These are phyloP conservation scores for Notothenia coriiceps DNA, from an alignment of 2,113 vertebrate species.

Conservation along the genomic window DNA sequence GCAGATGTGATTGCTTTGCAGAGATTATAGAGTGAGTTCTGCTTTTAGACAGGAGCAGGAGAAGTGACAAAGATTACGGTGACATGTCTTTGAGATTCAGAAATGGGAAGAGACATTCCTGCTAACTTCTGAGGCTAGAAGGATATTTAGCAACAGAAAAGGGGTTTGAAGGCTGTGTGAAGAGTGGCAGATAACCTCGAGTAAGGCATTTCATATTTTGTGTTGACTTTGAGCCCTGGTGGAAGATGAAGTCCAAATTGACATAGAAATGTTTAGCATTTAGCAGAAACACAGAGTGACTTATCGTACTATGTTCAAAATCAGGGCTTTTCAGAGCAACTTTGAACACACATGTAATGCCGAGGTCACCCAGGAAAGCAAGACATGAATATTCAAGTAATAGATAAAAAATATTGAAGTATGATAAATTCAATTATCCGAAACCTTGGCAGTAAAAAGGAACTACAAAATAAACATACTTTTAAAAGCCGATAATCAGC, in stretches of 20 bases:
- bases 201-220: slow-evolving; percentile 40
- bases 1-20: slow-evolving; percentile 15
- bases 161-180: slow-evolving; percentile 13
- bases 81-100: slow-evolving; percentile 25
- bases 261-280: slow-evolving; percentile 21
- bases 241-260: slow-evolving; percentile 24
- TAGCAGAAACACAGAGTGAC: slow-evolving; percentile 11
- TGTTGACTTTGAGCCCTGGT: neutral
- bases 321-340: neutral
- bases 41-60: slow-evolving; percentile 18
- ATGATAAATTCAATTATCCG: slow-evolving; percentile 1
- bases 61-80: slow-evolving; percentile 16
- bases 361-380: slow-evolving; percentile 25
- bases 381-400: slow-evolving; percentile 8
- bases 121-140: slow-evolving; percentile 15
- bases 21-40: neutral
- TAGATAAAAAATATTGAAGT: slow-evolving; percentile 6
- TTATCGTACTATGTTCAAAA: slow-evolving; percentile 3
- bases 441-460: slow-evolving; percentile 19
- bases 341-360: slow-evolving; percentile 8
- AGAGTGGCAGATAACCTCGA: slow-evolving; percentile 49
- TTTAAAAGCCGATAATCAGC: slow-evolving; percentile 10
- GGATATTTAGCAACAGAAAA: slow-evolving; percentile 23
- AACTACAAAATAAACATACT: neutral
- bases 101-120: slow-evolving; percentile 23